Evolutionary conservation across 2,888 invertebrate species (phyloP).

Genomic region (Marasmarcha lunaedactyla): DNA sequence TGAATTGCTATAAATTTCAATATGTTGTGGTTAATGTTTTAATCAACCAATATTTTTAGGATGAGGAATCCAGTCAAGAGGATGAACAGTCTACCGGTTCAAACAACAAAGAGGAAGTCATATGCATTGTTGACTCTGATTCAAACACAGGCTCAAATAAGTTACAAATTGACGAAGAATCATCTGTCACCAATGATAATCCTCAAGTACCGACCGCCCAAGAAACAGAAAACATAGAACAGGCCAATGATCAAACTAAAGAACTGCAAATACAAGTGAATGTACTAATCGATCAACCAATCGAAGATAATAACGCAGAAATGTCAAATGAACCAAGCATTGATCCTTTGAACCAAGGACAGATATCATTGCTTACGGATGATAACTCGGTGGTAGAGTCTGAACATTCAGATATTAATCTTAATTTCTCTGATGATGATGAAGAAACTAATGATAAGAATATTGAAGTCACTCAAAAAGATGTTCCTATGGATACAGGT

Average conservation of each 20-base stretch:
- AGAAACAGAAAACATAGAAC: background rate
- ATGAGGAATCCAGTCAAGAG: background rate
- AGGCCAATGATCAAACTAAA: conserved; percentile 1
- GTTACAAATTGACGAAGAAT: conserved; percentile 1
- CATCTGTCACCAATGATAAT: background rate
- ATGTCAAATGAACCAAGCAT: conserved; percentile 7
- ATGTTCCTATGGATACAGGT: background rate
- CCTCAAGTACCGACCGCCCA: background rate
- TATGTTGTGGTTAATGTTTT: no score
- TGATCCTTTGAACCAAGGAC: conserved; percentile 37
- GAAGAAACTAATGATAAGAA: conserved; percentile 6
- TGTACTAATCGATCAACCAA: background rate
- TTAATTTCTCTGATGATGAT: conserved; percentile 40
- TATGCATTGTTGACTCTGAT: conserved; percentile 5
- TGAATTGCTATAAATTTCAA: no score
- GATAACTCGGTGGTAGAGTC: conserved; percentile 38
- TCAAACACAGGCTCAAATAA: background rate
- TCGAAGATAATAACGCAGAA: background rate
- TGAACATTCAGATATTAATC: conserved; percentile 31
- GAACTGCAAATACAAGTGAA: background rate
- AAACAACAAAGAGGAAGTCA: conserved; percentile 4
- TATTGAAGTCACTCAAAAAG: background rate
- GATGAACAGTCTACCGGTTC: no score
- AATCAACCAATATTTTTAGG: background rate
- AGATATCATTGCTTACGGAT: conserved; percentile 47